These are phyloP conservation scores for Philhelius pedissequus DNA, from an alignment of 2,888 invertebrate species.

Conservation along the genomic window DNA sequence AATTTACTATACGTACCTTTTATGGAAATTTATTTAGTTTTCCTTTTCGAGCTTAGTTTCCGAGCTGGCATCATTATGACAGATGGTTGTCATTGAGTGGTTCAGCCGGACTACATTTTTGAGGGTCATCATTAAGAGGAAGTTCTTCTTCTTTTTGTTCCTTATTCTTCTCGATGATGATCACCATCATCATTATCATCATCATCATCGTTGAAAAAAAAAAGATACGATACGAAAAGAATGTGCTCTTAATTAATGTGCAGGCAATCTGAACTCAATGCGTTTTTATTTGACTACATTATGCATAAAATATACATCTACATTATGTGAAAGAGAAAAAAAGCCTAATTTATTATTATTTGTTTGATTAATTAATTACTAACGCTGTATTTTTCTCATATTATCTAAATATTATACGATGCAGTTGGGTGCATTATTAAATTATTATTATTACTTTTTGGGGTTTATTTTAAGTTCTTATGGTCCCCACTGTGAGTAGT, in stretches of 20 bases:
- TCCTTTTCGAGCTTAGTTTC: constrained; percentile 44
- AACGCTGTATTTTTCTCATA: constrained; percentile 37
- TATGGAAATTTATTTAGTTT: constrained; percentile 66
- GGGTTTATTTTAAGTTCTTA: not conserved
- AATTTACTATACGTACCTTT: constrained; percentile 43
- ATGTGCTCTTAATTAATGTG: constrained; percentile 67
- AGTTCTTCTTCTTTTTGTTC: constrained; percentile 13
- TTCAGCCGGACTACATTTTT: constrained; percentile 14
- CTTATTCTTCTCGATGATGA: not conserved
- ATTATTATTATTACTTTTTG: constrained; percentile 61
- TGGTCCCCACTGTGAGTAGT: not conserved
- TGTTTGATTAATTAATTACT: constrained; percentile 66
- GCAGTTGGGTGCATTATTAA: constrained; percentile 65
- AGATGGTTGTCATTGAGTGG: constrained; percentile 37
- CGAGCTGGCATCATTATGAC: constrained; percentile 42
- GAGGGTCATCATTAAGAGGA: constrained; percentile 65
- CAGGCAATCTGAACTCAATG: constrained; percentile 56
- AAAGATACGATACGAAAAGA: constrained; percentile 20
- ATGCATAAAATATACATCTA: not conserved
- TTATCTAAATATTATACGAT: constrained; percentile 32
- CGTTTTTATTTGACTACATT: constrained; percentile 9
- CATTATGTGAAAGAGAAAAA: not conserved
- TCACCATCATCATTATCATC: not conserved
- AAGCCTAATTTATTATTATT: constrained; percentile 41
- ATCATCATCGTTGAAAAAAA: not conserved